phyloP scores from a whole-genome alignment of 2,113 vertebrate species.

The Xenus cinereus region DNA sequence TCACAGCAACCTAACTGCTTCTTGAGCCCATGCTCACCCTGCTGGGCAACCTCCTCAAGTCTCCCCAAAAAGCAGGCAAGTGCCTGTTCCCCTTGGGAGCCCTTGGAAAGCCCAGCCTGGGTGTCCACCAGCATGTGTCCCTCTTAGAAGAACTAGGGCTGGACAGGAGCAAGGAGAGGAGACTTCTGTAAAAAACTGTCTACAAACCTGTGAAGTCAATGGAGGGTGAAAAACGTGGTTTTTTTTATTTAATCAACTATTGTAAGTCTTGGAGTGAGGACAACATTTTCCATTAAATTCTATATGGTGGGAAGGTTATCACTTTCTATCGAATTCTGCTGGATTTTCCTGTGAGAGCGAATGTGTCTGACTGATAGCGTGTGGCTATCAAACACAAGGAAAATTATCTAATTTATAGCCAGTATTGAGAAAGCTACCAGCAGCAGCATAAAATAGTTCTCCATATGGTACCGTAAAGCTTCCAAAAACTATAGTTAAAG shows the following conservation, averaged over 20 bases:
- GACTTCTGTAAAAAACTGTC: background rate
- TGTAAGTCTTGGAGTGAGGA: background rate
- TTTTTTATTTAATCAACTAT: background rate
- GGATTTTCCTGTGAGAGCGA: background rate
- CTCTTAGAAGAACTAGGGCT: background rate
- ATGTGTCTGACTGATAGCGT: conserved; percentile 17
- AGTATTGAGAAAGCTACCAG: conserved; percentile 70
- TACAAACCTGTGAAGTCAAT: background rate
- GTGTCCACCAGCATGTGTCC: fast-evolving
- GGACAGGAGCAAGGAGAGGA: background rate
- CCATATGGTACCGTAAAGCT: conserved; percentile 74
- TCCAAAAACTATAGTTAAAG: conserved; percentile 74
- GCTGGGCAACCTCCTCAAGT: fast-evolving
- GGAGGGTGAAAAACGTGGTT: background rate
- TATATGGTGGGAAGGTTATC: background rate
- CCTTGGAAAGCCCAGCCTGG: background rate
- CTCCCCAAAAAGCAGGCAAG: background rate
- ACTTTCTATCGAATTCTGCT: background rate
- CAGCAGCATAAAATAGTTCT: conserved; percentile 74
- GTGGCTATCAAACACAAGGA: conserved; percentile 65
- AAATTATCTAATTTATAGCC: conserved; percentile 71
- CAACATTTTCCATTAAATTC: background rate
- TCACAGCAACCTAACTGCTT: background rate
- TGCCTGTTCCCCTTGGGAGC: background rate
- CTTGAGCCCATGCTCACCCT: background rate